Base-by-base conservation (phyloP, 2,888 invertebrate species). In the Candidula unifasciata region DNA sequence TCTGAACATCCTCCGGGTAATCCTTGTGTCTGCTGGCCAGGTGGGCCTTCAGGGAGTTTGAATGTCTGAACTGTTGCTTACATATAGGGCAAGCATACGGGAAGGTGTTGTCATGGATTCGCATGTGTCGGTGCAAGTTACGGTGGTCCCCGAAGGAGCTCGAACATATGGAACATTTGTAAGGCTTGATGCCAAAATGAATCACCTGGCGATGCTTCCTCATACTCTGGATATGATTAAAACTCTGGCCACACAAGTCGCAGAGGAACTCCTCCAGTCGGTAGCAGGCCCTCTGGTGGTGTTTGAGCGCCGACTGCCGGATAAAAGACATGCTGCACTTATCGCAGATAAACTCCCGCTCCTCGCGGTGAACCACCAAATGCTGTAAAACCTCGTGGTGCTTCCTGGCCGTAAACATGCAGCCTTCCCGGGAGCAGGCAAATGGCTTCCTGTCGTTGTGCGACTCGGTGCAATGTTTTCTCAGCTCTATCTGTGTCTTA, bases 1-100 rank as follows among this genome's bases (percentile, higher is more conserved):
- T 27, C 33, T 37, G 64, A 69, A 68, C 54, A 27, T 60, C n/a
- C n/a, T 66, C 54, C 8, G 71, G 27, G 10, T 71, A 21, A n/a
- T 83, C 79, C 18, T 57, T 71, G 33, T 83, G 83, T 21, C 73
- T 79, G 18, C 60, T n/a, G 8, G 78, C 37, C 79, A 89, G 35
- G 74, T 91, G 91, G 18, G 88, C 87, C 77, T 90, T 91, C 54
- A 90, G 85, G 21, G 90, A 89, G 82, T 91, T 91, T 21, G 90
- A 90, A 80, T 91, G 90, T 30, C 91, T 84, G 82, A 89, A 91
- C n/a, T 87, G 83, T 69, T 91, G 90, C n/a, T 87, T 87, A 83
- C 91, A 91, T n/a, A 87, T 85, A 2, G 85, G 77, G 57, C 91
- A 91, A 5, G 88, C 74, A 82, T 90, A 91, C 0, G 91, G 91